Evolutionary conservation across 2,888 invertebrate species (phyloP).

Genomic region (Zygothrica quintamaculata): DNA sequence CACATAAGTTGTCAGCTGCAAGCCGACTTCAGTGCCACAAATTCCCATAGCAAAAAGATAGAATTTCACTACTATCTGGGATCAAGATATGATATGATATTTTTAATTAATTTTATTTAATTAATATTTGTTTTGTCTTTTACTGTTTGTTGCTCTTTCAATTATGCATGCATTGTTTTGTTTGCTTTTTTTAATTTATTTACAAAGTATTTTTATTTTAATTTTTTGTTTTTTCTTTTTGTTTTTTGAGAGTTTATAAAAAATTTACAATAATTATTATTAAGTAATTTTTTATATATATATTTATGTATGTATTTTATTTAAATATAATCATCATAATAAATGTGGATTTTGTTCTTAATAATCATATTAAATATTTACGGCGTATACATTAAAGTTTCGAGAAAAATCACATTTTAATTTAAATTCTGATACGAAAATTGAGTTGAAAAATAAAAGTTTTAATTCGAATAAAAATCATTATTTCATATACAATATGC

Average conservation of each 20-base stretch:
- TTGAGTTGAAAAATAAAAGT: slow-evolving; percentile 70
- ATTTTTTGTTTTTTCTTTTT: no score
- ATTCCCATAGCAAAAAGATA: no score
- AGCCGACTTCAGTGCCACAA: background rate
- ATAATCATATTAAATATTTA: slow-evolving; percentile 80
- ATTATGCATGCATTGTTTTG: no score
- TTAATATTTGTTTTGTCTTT: slow-evolving; percentile 29
- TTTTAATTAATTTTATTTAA: slow-evolving; percentile 31
- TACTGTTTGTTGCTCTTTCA: slow-evolving; percentile 13
- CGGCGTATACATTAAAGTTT: slow-evolving; percentile 82
- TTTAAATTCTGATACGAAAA: slow-evolving; percentile 79
- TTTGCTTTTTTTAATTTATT: slow-evolving; percentile 57
- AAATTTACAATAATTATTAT: slow-evolving; percentile 80
- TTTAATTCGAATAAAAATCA: slow-evolving; percentile 47
- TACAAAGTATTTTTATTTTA: slow-evolving; percentile 72
- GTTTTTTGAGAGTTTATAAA: slow-evolving; percentile 76
- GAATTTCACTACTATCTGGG: no score
- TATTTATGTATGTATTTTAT: slow-evolving; percentile 58
- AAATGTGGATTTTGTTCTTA: slow-evolving; percentile 67
- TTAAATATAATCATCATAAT: slow-evolving; percentile 74
- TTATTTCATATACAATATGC: slow-evolving; percentile 55
- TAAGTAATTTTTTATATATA: slow-evolving; percentile 53
- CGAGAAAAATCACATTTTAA: slow-evolving; percentile 82
- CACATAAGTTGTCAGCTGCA: slow-evolving; percentile 62
- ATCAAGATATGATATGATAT: no score